Conservation (phyloP, 2,888 invertebrate species). For the Phalera bucephala region DNA sequence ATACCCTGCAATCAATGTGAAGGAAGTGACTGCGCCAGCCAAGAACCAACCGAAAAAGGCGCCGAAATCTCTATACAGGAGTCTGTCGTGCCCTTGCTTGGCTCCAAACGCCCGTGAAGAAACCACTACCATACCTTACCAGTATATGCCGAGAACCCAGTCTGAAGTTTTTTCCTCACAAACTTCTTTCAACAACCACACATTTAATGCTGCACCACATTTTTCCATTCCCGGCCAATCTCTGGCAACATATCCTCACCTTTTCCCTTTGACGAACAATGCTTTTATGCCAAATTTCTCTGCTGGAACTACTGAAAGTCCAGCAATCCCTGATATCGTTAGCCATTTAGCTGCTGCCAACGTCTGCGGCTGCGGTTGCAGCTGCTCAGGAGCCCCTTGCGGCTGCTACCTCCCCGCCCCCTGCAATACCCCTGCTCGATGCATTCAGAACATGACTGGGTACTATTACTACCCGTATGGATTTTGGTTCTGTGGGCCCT, state of each 20-base stretch:
- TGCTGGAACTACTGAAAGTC: too few relatives aligned
- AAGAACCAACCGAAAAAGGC: constrained; percentile 14
- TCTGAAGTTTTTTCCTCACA: constrained; percentile 25
- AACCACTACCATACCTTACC: constrained; percentile 8
- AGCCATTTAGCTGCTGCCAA: not conserved
- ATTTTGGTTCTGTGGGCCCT: constrained; percentile 46
- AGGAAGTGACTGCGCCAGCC: constrained; percentile 19
- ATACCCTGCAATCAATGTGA: constrained; percentile 28
- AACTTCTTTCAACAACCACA: constrained; percentile 3
- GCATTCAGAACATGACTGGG: constrained; percentile 39
- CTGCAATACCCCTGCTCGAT: constrained; percentile 31
- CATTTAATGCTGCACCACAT: not conserved
- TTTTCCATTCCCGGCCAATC: not conserved
- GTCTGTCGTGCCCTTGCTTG: constrained; percentile 44
- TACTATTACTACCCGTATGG: constrained; percentile 45
- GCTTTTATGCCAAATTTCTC: too few relatives aligned
- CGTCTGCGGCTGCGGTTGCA: constrained; percentile 10
- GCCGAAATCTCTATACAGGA: constrained; percentile 21
- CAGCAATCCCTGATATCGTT: constrained; percentile 2
- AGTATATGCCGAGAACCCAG: constrained; percentile 19
- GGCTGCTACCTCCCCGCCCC: constrained; percentile 23
- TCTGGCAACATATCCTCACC: too few relatives aligned
- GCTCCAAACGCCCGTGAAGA: constrained; percentile 1
- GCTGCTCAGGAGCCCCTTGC: constrained; percentile 7
- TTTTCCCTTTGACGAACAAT: not conserved